Evolutionary conservation across 1,140 invertebrate species (phyloP), one percentile per base, ranked within the genome.

Genomic region (Heliconius congener): DNA sequence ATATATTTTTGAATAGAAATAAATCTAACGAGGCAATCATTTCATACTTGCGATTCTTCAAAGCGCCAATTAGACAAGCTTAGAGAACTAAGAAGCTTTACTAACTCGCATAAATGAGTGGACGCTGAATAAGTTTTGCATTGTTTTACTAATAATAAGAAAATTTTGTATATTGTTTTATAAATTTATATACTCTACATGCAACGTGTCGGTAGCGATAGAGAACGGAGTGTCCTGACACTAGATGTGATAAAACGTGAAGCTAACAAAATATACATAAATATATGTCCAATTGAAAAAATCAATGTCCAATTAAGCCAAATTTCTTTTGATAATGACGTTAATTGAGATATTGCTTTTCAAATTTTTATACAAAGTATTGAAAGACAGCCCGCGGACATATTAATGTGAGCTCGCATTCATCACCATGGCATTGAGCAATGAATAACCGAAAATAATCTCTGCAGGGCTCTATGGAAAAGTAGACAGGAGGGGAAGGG

Each of bases 401-500:
- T 85, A 86, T 90, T 91, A 90, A 90, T 91, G 86, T 82, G 85
- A 89, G 82, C 84, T 81, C 60, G 87, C 84, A 91, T 93, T 93
- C 91, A 93, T 93, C 91, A 86, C 91, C 85, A 89, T 89, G 88
- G 87, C 81, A 91, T 90, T 86, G 85, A 87, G 86, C 81, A 85
- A 82, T 93, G 88, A 91, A 92, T 92, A 86, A 90, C 87, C 85
- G 85, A 86, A 89, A 87, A 89, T 92, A 92, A 91, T 91, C 89
- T 91, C 83, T 76, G 79, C 82, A 84, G 89, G 88, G 89, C 85
- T 85, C 81, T 76, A 55, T 76, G 75, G 80, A 84, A 90, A 89
- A 86, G 87, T 86, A 84, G 79, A 81, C 81, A 55, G 50, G 39
- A 50, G 74, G 19, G 19, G 76, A 81, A 79, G 60, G 52, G 78